Conservation (phyloP, 2,888 invertebrate species). For the Tenthredo amoena region DNA sequence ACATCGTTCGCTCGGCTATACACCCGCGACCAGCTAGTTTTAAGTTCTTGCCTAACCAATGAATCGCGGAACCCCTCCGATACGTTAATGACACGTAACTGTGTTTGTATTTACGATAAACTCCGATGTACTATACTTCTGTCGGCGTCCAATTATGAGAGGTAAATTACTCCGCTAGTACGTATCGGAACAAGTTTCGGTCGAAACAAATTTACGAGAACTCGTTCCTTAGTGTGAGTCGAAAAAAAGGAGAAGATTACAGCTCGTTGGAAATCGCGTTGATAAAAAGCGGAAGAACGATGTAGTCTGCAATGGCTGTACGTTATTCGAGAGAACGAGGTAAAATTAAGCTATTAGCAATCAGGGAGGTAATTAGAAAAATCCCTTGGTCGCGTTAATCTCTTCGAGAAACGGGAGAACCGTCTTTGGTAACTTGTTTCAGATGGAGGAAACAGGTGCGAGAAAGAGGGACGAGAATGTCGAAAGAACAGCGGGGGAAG, state of each 20-base stretch:
- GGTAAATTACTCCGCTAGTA: neutral
- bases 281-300: neutral
- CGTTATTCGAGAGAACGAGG: slow-evolving; percentile 38
- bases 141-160: slow-evolving; percentile 3
- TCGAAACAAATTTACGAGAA: slow-evolving; percentile 16
- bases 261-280: neutral
- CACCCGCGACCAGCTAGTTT: slow-evolving; percentile 5
- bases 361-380: slow-evolving; percentile 48
- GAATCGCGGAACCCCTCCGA: slow-evolving; percentile 8
- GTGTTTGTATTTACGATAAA: slow-evolving; percentile 33
- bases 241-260: neutral
- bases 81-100: slow-evolving; percentile 37
- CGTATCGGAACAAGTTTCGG: neutral
- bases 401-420: slow-evolving; percentile 44
- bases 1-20: slow-evolving; percentile 50
- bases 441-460: slow-evolving; percentile 43
- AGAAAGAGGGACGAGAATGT: slow-evolving; percentile 47
- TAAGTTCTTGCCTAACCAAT: slow-evolving; percentile 39
- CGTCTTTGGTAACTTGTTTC: slow-evolving; percentile 46
- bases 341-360: slow-evolving; percentile 50
- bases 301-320: neutral
- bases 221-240: neutral
- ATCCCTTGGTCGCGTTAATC: slow-evolving; percentile 47
- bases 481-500: slow-evolving; percentile 45
- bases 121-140: neutral